Evolutionary conservation across 1,140 invertebrate species (phyloP), one percentile per base, ranked within the genome.

Genomic region (Hyles euphorbiae): DNA sequence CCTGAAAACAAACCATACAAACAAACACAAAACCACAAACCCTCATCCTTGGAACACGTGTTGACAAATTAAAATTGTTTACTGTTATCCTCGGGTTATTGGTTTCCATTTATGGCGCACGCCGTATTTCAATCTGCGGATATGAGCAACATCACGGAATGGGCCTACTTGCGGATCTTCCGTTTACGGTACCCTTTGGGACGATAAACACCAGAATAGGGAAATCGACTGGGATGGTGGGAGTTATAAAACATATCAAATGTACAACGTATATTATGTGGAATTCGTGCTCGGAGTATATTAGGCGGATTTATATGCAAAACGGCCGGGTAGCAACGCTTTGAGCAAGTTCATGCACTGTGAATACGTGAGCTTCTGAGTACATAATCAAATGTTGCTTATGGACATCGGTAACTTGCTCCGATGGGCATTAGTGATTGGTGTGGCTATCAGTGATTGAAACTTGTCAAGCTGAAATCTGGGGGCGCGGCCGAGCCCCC

Each of bases 141-240:
- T 60, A 56, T 51, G 52, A 60, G 55, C 43, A 52, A 61, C 52
- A 58, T 51, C 33, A 59, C 34, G 45, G 49, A 12, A 58, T 32
- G 43, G 33, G 49, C 50, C 58, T 60, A 45, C 34, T 54, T 52
- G 4, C 36, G 46, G 53, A 53, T 63, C 60, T 58, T 56, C 48
- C 55, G 46, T 67, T 67, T 67, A 67, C 47, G 34, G 32, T 49
- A 45, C 62, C 61, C 63, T 40, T 54, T 50, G 63, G 59, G 51
- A 52, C 63, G 43, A 64, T 65, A 65, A 65, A 65, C 59, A 58
- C 59, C 58, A 47, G 58, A 55, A 54, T 56, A 52, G 47, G 56
- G 52, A 56, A 65, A 61, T 61, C 36, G 63, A 61, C 56, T 55
- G 59, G 40, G 59, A 61, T 56, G 55, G 49, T 32, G 33, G 51